Base-by-base conservation (phyloP, 1,140 invertebrate species). In the Ephestia elutella region DNA sequence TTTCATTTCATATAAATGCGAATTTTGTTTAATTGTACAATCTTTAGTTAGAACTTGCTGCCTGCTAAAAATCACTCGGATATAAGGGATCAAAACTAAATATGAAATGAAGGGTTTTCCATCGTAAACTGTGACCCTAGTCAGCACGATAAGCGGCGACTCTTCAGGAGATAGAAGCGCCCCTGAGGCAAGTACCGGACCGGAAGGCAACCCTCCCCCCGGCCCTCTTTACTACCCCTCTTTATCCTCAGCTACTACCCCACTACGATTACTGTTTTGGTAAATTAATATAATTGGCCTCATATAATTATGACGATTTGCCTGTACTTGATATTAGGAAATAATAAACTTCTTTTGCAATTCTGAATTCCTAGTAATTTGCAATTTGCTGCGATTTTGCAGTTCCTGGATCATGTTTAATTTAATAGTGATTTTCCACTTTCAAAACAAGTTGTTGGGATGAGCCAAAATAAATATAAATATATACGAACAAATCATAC, bases 111-210 rank as follows among this genome's bases (percentile, higher is more conserved):
- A n/a, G n/a, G 38, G 38, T 44, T 44, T 44, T 15, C 30, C 11
- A 32, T 11, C 15, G n/a, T 17, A 9, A 15, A 44, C n/a, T 44
- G 2, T 44, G 38, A 44, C 38, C 38, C 38, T 44, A 44, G 38
- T 44, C 38, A 44, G 38, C 38, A 44, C 13, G 38, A 44, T 44
- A 44, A 44, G 38, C 38, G 38, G 13, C 38, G n/a, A 15, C 38
- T 44, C 38, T 44, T 44, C 15, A 44, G 38, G 38, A 44, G 38
- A 44, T 44, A 44, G 38, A 44, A 44, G 38, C 38, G 15, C 38
- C 38, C 38, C 38, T 44, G 38, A 44, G 38, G 38, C 38, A 44
- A 44, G 38, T 44, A 44, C 38, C 38, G 38, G 38, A 44, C 38
- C 38, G 13, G 38, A 17, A 44, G 15, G 13, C n/a, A n/a, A 32